Evolutionary conservation across 2,113 vertebrate genomes (phyloP), one percentile per base, ranked within the genome.

Genomic region (Otocyon megalotis): DNA sequence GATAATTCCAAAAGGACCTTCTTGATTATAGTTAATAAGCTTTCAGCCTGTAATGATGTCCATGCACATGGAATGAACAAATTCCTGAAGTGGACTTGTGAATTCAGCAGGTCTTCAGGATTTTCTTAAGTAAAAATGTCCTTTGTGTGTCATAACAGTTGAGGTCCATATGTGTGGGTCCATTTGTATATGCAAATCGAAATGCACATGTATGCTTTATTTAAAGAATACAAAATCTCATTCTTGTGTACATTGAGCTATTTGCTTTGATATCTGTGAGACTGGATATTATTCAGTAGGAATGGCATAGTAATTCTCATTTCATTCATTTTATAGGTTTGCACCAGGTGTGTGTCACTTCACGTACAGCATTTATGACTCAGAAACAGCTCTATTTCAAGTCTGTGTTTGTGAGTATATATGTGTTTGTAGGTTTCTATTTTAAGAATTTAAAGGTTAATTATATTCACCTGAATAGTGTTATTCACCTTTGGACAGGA

Each of bases 1-100:
- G 93, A 76, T 93, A 97, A 89, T 97, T 98, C 90, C 50, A 81
- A 93, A 98, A 62, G 19, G 83, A 92, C 58, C 53, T 97, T 97
- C 11, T 63, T 98, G 67, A 84, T 98, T 93, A 94, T 80, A 82
- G 56, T 96, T 97, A 96, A 94, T 97, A 97, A 94, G 95, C 60
- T 97, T 94, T 89, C 53, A 91, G 74, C 79, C 85, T 92, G 58
- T 96, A 95, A 93, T 92, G 71, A 88, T 87, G 74, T 43, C 72
- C 69, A 35, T 94, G 92, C 30, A 32, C 56, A 28, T 20, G 30
- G 56, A 92, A 93, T 94, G 90, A 94, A 77, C 26, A 96, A 93
- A 92, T 96, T 90, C n/a, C 13, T 95, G 85, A 93, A 92, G 85
- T 88, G 56, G 72, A 88, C 77, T 92, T 97, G 69, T 86, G 56